Evolutionary conservation across 2,888 invertebrate genomes (phyloP), one percentile per base, ranked within the genome.

Genomic region (Neocrepidodera transversa): DNA sequence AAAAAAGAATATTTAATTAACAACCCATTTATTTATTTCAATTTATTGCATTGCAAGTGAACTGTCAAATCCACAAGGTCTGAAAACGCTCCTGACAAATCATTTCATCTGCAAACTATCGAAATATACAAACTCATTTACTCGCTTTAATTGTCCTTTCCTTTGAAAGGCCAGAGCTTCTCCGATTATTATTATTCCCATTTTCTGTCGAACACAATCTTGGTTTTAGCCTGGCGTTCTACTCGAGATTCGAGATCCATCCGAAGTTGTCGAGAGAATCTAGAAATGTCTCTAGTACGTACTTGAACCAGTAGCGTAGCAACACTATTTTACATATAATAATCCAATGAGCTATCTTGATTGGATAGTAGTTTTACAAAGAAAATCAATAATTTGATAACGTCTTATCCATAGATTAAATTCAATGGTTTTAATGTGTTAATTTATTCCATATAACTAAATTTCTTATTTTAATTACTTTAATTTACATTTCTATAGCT

Each of bases 151-250:
- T 42, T 42, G 42, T 42, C 11, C 11, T n/a, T n/a, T n/a, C 20
- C 20, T 42, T 42, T 42, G 42, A 42, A 42, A 18, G 42, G 20
- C 20, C 42, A 20, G 20, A n/a, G 4, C 42, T 42, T 20, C 20
- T 20, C 42, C 42, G 23, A 42, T 42, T 42, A 42, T 42, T 42
- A 42, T 42, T 18, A 20, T 42, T 42, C 42, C 42, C 42, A 20
- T 42, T 42, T 42, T 42, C 18, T 20, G 42, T 42, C 20, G 42
- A 42, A 42, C 42, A 42, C 42, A 42, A 42, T 42, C 42, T 42
- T 23, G 42, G 42, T 23, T 42, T 42, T 13, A 42, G 42, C 11
- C 42, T 20, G 10, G 2, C 42, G 42, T 20, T 20, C 42, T 42
- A 42, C 20, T 42, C 42, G 20, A 42, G 42, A 8, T 42, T 42